Evolutionary conservation across 2,888 invertebrate species (phyloP).

Genomic region (Conus canariensis): DNA sequence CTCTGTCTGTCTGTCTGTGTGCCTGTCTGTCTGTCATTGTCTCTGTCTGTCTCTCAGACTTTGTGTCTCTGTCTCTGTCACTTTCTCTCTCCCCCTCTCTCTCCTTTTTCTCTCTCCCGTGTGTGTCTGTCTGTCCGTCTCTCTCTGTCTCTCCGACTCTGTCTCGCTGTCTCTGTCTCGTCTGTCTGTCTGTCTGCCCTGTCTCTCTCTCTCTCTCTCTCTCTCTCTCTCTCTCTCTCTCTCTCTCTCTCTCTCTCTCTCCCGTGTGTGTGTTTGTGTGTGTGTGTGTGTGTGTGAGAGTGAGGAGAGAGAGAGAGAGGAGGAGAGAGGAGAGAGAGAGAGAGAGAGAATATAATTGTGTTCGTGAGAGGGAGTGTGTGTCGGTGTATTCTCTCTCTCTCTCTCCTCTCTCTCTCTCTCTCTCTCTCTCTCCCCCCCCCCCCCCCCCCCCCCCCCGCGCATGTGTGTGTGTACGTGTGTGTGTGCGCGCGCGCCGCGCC

Average conservation of each 20-base stretch:
- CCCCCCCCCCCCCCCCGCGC: no score
- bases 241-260: not conserved
- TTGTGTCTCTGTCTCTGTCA: not conserved
- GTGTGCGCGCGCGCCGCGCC: no score
- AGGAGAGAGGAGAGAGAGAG: no score
- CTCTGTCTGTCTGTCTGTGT: not conserved
- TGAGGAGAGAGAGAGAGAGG: no score
- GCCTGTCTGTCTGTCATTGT: not conserved
- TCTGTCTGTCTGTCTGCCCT: not conserved
- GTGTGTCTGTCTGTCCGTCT: not conserved
- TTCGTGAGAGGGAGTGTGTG: no score
- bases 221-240: not conserved
- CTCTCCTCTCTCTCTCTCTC: no score
- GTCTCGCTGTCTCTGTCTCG: not conserved
- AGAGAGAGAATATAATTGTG: no score
- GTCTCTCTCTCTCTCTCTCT: not conserved
- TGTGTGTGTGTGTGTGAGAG: not conserved
- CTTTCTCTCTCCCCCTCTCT: slow-evolving; percentile 33
- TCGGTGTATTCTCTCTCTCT: no score
- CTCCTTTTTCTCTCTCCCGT: not conserved
- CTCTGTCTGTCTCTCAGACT: not conserved
- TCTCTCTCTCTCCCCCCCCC: no score
- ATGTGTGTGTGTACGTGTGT: no score
- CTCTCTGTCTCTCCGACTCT: not conserved
- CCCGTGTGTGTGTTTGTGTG: not conserved